Base-by-base conservation (phyloP, 2,797 vertebrate genomes). In the Sebastes matsubarae region DNA sequence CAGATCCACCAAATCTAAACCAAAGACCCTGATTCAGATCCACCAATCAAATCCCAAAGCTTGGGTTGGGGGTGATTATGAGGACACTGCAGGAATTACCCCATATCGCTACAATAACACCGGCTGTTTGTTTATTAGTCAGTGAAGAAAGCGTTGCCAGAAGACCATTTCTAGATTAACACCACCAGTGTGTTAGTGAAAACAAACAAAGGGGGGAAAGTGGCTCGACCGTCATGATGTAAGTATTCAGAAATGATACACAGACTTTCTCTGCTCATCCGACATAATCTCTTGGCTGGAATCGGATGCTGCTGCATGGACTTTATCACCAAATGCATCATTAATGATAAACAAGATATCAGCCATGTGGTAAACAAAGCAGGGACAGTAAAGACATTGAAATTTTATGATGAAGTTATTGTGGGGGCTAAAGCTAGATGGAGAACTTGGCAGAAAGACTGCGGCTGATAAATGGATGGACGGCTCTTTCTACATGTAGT, bases 201-300 rank as follows among this genome's bases (percentile, higher is more conserved):
- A 94, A 92, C 87, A 94, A 94, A 93, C 84, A 92, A 38, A 24
- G 42, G 27, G 34, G 42, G 69, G 20, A 85, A 89, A 80, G 81
- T 29, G 82, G 77, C 75, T 80, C n/a, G 38, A 52, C 75, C 50
- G 32, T 76, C 76, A 77, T 93, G 92, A 90, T 91, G 80, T 68
- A 82, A 92, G 87, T 59, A 68, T 74, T 89, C 66, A 90, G 77
- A 88, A 91, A 93, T 90, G 83, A 93, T 86, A 87, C 78, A 87
- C 85, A 92, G 79, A 69, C 71, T 76, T 64, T 75, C 75, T 83
- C 72, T 16, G 67, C 72, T 92, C 82, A 85, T 89, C 82, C 68
- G n/a, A 79, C 77, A 86, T 90, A 88, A 93, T 86, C 85, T 83
- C 64, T 85, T 86, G 83, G 81, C 81, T 60, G 73, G 65, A 79